A percentile compares a stretch with the other conserved stretches of the same genome.
These are phyloP conservation scores for Solen grandis DNA, from an alignment of 1,140 invertebrate species.

Conservation along the genomic window DNA sequence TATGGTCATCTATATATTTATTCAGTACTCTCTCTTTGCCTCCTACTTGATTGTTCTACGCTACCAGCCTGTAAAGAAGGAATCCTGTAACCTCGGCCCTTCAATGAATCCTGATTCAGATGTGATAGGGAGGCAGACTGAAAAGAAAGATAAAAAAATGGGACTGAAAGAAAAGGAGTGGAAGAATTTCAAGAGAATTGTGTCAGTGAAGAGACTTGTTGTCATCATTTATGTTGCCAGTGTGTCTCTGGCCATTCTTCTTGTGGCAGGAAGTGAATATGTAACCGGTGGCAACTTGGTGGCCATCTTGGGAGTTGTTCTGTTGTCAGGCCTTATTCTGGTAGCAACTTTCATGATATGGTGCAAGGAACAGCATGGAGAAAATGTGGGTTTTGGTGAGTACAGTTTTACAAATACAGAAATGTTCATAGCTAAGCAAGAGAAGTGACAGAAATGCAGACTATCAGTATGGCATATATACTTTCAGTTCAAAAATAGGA, in stretches of 20 bases:
- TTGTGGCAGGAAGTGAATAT: conserved; percentile 49
- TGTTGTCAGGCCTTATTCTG: not conserved
- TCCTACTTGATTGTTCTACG: conserved; percentile 91
- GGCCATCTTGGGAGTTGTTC: not conserved
- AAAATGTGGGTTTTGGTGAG: conserved; percentile 20
- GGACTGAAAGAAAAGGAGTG: not conserved
- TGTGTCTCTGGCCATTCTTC: conserved; percentile 47
- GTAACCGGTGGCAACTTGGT: not conserved
- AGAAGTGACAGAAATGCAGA: not conserved
- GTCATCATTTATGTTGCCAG: conserved; percentile 48
- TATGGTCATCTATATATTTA: conserved; percentile 92
- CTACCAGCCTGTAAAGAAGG: conserved; percentile 84
- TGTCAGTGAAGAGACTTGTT: conserved; percentile 44
- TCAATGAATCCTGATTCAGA: no score
- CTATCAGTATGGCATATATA: not conserved
- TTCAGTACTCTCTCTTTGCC: conserved; percentile 93
- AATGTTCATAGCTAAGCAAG: not conserved
- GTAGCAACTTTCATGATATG: conserved; percentile 13
- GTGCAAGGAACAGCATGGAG: conserved; percentile 15
- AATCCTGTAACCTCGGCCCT: no score
- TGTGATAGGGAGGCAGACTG: not conserved
- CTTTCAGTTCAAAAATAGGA: not conserved
- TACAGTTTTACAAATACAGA: not conserved
- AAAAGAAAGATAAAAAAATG: not conserved
- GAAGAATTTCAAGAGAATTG: not conserved